A percentile compares a stretch with the other conserved stretches of the same genome.
These are phyloP conservation scores for Prosapia bicincta DNA, from an alignment of 2,888 invertebrate genomes.

Conservation along the genomic window DNA sequence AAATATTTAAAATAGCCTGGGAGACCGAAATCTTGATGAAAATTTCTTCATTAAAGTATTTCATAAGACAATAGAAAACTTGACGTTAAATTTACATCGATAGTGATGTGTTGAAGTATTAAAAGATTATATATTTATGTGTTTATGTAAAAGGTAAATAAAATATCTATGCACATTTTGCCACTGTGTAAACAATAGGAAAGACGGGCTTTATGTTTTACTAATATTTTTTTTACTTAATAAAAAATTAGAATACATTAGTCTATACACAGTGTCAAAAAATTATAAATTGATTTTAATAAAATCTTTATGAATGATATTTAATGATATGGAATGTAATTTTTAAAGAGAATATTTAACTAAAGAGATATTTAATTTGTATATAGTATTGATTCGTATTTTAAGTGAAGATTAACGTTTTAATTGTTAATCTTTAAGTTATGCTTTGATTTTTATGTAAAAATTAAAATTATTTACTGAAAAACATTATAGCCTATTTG, in stretches of 20 bases:
- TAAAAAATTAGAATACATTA: not conserved
- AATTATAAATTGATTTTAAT: not conserved
- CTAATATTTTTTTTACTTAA: not conserved
- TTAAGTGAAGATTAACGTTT: not conserved
- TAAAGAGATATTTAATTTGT: constrained; percentile 1
- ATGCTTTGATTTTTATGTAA: not conserved
- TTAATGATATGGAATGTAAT: not conserved
- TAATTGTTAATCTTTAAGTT: not conserved
- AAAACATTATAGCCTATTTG: not conserved
- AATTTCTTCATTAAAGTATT: not conserved
- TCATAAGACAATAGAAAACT: not conserved
- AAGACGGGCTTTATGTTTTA: not conserved
- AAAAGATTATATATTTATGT: constrained; percentile 21
- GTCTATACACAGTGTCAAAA: not conserved
- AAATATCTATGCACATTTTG: constrained; percentile 5
- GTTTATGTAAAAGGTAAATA: not conserved
- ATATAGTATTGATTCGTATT: not conserved
- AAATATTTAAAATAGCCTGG: constrained; percentile 11
- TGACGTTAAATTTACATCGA: not conserved
- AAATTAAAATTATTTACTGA: not conserved
- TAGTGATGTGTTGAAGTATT: constrained; percentile 5
- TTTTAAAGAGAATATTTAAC: not conserved
- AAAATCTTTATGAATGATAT: not conserved
- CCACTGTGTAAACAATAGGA: constrained; percentile 10
- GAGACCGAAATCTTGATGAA: constrained; percentile 12